A percentile compares a stretch with the other conserved stretches of the same genome.
These are phyloP conservation scores for Platyscapa corneri DNA, from an alignment of 1,140 invertebrate species.

Conservation along the genomic window DNA sequence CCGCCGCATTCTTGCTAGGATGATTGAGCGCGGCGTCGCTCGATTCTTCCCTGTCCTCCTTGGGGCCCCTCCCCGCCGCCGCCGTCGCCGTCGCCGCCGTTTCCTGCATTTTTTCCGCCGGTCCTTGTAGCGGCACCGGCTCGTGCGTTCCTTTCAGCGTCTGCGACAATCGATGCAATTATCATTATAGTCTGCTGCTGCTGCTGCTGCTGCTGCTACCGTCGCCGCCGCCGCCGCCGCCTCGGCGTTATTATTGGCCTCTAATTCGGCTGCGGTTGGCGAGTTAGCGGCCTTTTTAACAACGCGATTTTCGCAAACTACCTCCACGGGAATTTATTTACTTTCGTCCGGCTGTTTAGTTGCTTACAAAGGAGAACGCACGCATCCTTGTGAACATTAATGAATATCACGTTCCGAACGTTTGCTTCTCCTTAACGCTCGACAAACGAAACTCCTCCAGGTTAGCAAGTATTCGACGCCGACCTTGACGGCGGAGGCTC, in stretches of 20 bases:
- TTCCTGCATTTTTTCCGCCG: neutral
- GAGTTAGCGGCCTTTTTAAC: no score
- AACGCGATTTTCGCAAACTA: neutral
- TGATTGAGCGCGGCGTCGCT: neutral
- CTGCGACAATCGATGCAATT: neutral
- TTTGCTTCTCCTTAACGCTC: no score
- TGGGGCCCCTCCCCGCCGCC: no score
- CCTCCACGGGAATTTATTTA: neutral
- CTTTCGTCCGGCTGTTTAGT: neutral
- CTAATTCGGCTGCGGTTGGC: no score
- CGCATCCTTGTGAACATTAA: neutral
- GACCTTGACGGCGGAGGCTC: no score
- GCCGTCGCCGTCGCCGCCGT: no score
- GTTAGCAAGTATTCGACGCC: no score
- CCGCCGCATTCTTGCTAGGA: conserved; percentile 25
- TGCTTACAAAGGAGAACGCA: neutral
- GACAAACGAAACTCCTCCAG: no score
- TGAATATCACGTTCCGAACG: neutral
- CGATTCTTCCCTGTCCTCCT: neutral
- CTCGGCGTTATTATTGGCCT: no score
- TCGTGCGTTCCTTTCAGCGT: neutral
- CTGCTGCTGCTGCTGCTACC: no score
- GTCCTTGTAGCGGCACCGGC: neutral
- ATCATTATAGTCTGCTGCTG: no score
- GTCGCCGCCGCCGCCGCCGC: no score